Percentiles rank a stretch among this genome's conserved stretches.
Conservation (phyloP, 2,888 invertebrate genomes). For the Odontocolon sp. region DNA sequence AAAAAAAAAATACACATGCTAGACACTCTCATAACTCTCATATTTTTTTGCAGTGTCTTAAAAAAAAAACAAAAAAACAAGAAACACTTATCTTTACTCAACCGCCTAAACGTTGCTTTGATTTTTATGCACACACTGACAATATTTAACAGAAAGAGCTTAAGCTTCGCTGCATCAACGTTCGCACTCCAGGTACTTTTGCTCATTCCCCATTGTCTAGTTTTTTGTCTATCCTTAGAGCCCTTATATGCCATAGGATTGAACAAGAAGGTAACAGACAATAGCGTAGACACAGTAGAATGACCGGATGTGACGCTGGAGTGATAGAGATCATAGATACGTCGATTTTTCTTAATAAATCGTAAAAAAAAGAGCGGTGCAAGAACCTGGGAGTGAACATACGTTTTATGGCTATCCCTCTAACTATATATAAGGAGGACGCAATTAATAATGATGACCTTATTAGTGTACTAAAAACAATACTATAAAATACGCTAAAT, state of each 20-base stretch:
- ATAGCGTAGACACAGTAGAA: not conserved
- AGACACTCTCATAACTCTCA: constrained; percentile 22
- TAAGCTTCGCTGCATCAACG: constrained; percentile 71
- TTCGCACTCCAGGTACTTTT: constrained; percentile 75
- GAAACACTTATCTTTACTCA: not conserved
- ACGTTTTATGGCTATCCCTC: not conserved
- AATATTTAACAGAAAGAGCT: constrained; percentile 61
- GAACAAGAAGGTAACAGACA: constrained; percentile 8
- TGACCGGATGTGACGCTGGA: not conserved
- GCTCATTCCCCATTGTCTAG: constrained; percentile 48
- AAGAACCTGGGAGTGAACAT: constrained; percentile 52
- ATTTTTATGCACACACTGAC: constrained; percentile 23
- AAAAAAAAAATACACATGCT: constrained; percentile 31
- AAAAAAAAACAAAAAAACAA: not conserved
- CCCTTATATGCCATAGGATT: constrained; percentile 39
- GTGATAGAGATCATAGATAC: not conserved
- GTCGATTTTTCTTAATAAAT: not conserved
- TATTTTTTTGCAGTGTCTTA: constrained; percentile 9
- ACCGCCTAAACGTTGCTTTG: constrained; percentile 33
- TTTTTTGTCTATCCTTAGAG: constrained; percentile 28
- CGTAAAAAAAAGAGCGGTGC: constrained; percentile 22
- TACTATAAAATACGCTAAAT: too few relatives aligned
- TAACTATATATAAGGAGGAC: not conserved
- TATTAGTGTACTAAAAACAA: too few relatives aligned
- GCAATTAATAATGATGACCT: too few relatives aligned